A percentile compares a stretch with the other conserved stretches of the same genome.
These are phyloP conservation scores for Formica exsecta DNA, from an alignment of 1,140 invertebrate genomes.

Conservation along the genomic window DNA sequence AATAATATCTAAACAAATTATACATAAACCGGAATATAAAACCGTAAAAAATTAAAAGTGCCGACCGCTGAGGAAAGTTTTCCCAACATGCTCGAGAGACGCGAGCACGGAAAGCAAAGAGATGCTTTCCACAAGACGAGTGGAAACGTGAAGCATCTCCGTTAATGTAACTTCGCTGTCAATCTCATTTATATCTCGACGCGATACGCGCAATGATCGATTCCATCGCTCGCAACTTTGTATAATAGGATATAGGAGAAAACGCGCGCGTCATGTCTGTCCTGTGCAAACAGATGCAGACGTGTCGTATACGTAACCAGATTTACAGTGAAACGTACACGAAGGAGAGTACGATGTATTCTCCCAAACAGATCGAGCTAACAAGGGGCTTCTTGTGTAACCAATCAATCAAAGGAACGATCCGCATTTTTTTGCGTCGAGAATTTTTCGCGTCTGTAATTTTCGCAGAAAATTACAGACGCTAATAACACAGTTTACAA, in stretches of 20 bases:
- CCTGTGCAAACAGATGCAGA: background rate
- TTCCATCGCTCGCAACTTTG: background rate
- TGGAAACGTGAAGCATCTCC: background rate
- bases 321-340: background rate
- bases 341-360: background rate
- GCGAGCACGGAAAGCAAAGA: background rate
- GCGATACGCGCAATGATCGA: constrained; percentile 16
- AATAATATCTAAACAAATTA: background rate
- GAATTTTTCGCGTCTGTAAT: background rate
- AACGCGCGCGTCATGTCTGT: background rate
- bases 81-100: background rate
- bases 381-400: constrained; percentile 2
- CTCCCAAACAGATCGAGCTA: constrained; percentile 12
- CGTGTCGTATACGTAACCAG: background rate
- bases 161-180: constrained; percentile 3
- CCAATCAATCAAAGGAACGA: constrained; percentile 16
- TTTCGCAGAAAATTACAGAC: background rate
- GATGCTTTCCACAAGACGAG: background rate
- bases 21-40: background rate
- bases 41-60: constrained; percentile 12
- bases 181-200: constrained; percentile 15
- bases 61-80: constrained; percentile 24
- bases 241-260: background rate
- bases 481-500: too few relatives aligned
- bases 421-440: background rate